Conservation (phyloP, 2,113 vertebrate genomes). For the Myrmecophaga tridactyla region DNA sequence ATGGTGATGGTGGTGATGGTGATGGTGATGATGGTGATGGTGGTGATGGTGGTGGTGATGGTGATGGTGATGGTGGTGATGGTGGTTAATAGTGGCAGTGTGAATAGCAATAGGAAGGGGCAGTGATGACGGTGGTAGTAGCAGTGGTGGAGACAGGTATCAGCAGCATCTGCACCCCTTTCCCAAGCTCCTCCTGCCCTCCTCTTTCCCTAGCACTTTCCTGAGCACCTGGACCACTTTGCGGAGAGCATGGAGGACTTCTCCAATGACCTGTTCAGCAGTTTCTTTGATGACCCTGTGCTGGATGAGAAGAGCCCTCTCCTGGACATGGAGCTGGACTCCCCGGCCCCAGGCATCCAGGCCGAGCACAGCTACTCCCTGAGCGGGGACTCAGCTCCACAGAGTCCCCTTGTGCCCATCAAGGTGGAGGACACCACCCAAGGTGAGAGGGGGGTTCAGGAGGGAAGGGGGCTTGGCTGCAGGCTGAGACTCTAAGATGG, state of each 20-base stretch:
- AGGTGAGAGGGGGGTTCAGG: conserved; percentile 80
- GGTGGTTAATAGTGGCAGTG: not conserved
- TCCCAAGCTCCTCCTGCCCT: not conserved
- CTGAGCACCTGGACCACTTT: conserved; percentile 92
- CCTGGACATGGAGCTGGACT: conserved; percentile 95
- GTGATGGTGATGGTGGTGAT: no score
- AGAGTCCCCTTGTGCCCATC: conserved; percentile 95
- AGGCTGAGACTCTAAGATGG: not conserved
- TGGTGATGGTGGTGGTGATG: no score
- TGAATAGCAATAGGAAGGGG: not conserved
- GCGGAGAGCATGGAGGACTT: conserved; percentile 99
- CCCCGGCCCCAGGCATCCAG: conserved; percentile 94
- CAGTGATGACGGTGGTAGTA: not conserved
- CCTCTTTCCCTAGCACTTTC: conserved; percentile 82
- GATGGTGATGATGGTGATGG: no score
- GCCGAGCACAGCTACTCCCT: conserved; percentile 99
- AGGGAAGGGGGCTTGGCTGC: not conserved
- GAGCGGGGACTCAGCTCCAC: conserved; percentile 97
- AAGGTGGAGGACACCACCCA: conserved; percentile 93
- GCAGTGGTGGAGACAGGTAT: not conserved
- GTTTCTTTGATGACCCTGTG: conserved; percentile 98
- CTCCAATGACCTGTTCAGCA: conserved; percentile 97
- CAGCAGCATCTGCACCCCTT: not conserved
- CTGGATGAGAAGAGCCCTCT: conserved; percentile 93
- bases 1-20: no score